phyloP scores from a whole-genome alignment of 2,113 vertebrate species.

The Labeo rohita region DNA sequence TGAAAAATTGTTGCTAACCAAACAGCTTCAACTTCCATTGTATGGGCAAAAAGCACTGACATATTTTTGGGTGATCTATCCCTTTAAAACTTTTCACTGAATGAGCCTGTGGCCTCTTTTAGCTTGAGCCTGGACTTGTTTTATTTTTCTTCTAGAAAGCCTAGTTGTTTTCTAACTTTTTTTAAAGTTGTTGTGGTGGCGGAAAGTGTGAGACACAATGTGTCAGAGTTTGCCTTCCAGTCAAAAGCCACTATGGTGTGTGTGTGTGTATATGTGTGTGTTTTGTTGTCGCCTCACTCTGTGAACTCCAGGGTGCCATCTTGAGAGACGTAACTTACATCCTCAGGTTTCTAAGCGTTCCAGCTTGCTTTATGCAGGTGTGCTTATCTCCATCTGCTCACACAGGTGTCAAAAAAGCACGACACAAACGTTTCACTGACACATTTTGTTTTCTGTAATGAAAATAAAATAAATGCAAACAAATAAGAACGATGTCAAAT shows the following conservation, averaged over 20 bases:
- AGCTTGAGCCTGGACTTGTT: neutral
- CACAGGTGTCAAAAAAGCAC: constrained; percentile 43
- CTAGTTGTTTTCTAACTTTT: constrained; percentile 29
- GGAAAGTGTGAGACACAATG: constrained; percentile 1
- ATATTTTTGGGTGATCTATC: too few species aligned
- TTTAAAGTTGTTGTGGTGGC: neutral
- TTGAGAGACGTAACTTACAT: constrained; percentile 4
- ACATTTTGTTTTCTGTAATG: neutral
- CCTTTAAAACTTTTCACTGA: too few species aligned
- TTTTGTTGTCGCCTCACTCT: constrained; percentile 39
- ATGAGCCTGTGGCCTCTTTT: neutral
- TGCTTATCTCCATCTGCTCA: constrained; percentile 34
- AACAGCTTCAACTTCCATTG: too few species aligned
- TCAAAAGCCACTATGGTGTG: neutral
- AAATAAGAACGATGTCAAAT: neutral
- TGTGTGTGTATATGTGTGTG: neutral
- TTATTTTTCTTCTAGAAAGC: neutral
- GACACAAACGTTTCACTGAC: constrained; percentile 27
- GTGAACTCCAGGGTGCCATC: constrained; percentile 33
- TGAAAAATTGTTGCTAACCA: too few species aligned
- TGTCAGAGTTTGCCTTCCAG: constrained; percentile 33
- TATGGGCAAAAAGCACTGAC: too few species aligned
- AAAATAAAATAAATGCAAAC: neutral
- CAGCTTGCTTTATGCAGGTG: neutral
- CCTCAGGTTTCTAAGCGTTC: neutral